Evolutionary conservation across 30 jellyfish, hydroid and myxozoan genomes (phyloP), one percentile per base, ranked within the genome.

Genomic region (Pseudorhiza aurosa): DNA sequence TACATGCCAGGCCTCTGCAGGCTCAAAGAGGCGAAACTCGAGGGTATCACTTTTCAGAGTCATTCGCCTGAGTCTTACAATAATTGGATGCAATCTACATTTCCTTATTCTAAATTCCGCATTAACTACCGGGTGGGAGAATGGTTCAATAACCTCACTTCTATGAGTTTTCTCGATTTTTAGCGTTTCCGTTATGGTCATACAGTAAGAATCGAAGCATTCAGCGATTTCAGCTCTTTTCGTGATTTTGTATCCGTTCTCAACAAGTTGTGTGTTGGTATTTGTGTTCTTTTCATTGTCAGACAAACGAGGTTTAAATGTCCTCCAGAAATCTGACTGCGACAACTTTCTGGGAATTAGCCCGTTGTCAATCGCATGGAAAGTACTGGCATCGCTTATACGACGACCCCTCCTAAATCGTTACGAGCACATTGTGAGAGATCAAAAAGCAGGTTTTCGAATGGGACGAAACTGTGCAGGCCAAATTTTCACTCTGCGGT

Each of bases 1-100:
- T 56, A 42, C 70, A 44, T 70, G 51, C 84, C 70, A 47, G 69
- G 31, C 84, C 70, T 70, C 84, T 70, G 84, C 84, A 35, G 55
- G 70, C 30, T 46, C 65, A 29, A 70, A 14, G 60, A 46, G 60
- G 60, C 60, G 19, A 46, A 46, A 46, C 14, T 46, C 60, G 14
- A 46, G 19, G 81, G n/a, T 49, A 68, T 36, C 43, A 49, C 21
- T 68, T 40, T 18, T 65, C 81, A 5, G 11, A 33, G 81, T 43
- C 65, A 68, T 68, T 68, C 40, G 37, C 26, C 65, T 68, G 81
- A 68, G 36, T 68, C 40, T 68, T 36, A 68, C 40, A 4, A 35
- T 26, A 36, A 40, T 37, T 68, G 56, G 81, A 25, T 68, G 81
- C 53, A 43, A 11, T 36, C 28, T 68, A 33, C 28, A 63, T 63